phyloP scores from a whole-genome alignment of 2,888 invertebrate genomes.

The Pediacus dermestoides region DNA sequence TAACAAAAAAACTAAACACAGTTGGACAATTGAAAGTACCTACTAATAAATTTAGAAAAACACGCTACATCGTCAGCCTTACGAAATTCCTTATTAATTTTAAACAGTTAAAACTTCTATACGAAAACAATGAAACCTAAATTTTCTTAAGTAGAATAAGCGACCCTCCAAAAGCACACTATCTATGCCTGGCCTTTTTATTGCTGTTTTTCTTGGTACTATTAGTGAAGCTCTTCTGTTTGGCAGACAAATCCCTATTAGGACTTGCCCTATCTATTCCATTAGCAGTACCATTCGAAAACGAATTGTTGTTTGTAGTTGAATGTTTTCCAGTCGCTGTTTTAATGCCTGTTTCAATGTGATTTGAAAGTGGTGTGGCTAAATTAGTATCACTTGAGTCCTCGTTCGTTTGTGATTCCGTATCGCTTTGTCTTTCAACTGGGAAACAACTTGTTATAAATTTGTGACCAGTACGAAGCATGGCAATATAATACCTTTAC shows the following conservation, averaged over 20 bases:
- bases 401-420: conserved; percentile 80
- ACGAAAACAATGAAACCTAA: too few relatives aligned
- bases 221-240: conserved; percentile 56
- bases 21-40: too few relatives aligned
- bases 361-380: conserved; percentile 48
- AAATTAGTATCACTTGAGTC: conserved; percentile 64
- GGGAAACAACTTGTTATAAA: conserved; percentile 27
- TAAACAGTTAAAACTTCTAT: too few relatives aligned
- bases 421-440: conserved; percentile 84
- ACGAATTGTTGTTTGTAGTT: conserved; percentile 36
- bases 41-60: too few relatives aligned
- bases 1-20: too few relatives aligned
- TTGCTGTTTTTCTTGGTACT: conserved; percentile 73
- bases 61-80: too few relatives aligned
- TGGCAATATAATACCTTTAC: conserved; percentile 28
- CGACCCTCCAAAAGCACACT: too few relatives aligned
- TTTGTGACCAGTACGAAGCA: not conserved
- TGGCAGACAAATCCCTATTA: conserved; percentile 60
- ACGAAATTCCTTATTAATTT: too few relatives aligned
- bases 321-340: conserved; percentile 48
- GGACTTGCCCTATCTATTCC: conserved; percentile 47
- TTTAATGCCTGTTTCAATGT: conserved; percentile 44
- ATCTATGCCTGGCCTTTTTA: conserved; percentile 81
- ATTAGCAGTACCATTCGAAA: conserved; percentile 42
- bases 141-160: too few relatives aligned